These are phyloP conservation scores for Ceratina australensis DNA, from an alignment of 1,140 invertebrate genomes.

Conservation along the genomic window DNA sequence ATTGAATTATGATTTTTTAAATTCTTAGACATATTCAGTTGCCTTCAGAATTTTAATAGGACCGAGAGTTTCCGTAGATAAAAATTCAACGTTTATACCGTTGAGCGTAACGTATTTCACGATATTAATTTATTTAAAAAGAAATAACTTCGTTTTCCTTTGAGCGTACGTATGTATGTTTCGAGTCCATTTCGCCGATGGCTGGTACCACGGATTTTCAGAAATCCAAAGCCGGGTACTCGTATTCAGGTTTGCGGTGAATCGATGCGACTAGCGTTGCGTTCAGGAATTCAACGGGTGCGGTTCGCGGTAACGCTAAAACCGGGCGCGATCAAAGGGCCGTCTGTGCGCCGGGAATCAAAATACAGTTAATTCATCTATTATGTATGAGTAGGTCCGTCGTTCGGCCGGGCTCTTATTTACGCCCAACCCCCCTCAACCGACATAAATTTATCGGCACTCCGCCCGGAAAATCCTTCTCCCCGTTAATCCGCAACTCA, in stretches of 20 bases:
- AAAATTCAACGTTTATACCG: no score
- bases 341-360: constrained; percentile 4
- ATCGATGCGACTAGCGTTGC: not conserved
- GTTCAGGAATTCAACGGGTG: constrained; percentile 4
- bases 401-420: constrained; percentile 37
- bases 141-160: not conserved
- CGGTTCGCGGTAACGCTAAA: constrained; percentile 21
- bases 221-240: constrained; percentile 3
- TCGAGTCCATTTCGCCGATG: not conserved
- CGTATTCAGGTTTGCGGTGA: constrained; percentile 17
- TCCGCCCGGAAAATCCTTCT: constrained; percentile 50
- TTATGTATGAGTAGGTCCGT: constrained; percentile 38
- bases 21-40: no score
- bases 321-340: constrained; percentile 7
- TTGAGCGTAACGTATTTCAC: no score
- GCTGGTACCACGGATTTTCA: not conserved
- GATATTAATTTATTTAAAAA: no score
- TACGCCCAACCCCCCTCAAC: constrained; percentile 1
- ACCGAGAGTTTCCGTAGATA: no score
- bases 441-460: constrained; percentile 16
- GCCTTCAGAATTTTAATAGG: no score
- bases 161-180: no score
- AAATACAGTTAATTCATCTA: constrained; percentile 36
- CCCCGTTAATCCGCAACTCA: constrained; percentile 58
- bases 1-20: no score